A percentile compares a stretch with the other conserved stretches of the same genome.
These are phyloP conservation scores for Gyps fulvus DNA, from an alignment of 2,113 vertebrate genomes.

Conservation along the genomic window DNA sequence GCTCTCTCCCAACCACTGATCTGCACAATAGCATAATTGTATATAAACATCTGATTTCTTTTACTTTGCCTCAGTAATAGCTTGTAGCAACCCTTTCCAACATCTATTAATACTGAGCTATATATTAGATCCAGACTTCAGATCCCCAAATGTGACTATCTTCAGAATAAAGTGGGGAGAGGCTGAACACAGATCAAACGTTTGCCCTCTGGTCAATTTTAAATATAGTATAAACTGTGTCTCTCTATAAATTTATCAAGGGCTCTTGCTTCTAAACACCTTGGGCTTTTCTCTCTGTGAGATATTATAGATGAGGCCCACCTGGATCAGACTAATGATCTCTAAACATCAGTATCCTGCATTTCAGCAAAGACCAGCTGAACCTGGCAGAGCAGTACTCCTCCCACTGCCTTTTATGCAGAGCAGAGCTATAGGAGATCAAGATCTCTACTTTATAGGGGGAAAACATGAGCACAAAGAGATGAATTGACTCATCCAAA, in stretches of 20 bases:
- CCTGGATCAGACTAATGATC: neutral
- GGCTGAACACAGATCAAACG: neutral
- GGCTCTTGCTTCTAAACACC: neutral
- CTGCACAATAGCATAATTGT: slow-evolving; percentile 29
- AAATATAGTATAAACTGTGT: neutral
- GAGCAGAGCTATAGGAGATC: neutral
- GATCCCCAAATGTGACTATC: slow-evolving; percentile 7
- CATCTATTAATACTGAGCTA: slow-evolving; percentile 36
- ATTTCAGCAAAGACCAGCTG: neutral
- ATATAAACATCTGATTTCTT: slow-evolving; percentile 60
- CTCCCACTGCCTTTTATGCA: neutral
- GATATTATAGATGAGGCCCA: neutral
- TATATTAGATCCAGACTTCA: slow-evolving; percentile 35
- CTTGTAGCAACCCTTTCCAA: slow-evolving; percentile 53
- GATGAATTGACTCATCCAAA: neutral
- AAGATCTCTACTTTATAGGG: neutral
- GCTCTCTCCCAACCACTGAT: neutral
- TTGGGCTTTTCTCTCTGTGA: neutral
- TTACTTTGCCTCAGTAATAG: slow-evolving; percentile 52
- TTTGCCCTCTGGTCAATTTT: neutral
- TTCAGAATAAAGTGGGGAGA: neutral
- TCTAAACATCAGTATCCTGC: neutral
- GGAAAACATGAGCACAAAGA: neutral
- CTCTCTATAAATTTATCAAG: neutral
- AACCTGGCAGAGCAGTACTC: neutral